These are phyloP conservation scores for Campopleginae sp. DNA, from an alignment of 2,888 invertebrate genomes.

Conservation along the genomic window DNA sequence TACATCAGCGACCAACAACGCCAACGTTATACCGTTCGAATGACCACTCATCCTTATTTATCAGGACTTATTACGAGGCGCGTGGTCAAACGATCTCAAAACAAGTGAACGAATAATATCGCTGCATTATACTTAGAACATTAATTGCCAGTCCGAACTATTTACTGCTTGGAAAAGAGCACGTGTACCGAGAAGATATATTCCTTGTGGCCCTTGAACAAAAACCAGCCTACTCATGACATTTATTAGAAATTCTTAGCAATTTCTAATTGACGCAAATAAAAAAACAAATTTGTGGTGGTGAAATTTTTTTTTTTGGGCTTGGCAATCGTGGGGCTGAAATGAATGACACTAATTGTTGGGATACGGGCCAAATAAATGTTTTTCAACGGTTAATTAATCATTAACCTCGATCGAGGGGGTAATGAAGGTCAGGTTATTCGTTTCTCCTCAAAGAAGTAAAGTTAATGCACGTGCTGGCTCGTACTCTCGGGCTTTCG, in stretches of 20 bases:
- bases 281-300: not conserved
- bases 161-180: not conserved
- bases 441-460: not conserved
- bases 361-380: no score
- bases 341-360: not conserved
- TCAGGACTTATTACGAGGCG: constrained; percentile 4
- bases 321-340: not conserved
- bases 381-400: no score
- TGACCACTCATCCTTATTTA: constrained; percentile 33
- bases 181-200: not conserved
- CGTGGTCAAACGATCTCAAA: not conserved
- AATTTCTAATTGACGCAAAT: not conserved
- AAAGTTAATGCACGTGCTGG: constrained; percentile 10
- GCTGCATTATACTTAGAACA: not conserved
- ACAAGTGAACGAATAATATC: not conserved
- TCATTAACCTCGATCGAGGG: not conserved
- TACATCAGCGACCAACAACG: constrained; percentile 21
- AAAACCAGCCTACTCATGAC: not conserved
- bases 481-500: not conserved
- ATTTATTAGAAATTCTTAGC: not conserved
- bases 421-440: not conserved
- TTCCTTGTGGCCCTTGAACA: not conserved
- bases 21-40: constrained; percentile 48
- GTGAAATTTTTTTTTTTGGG: not conserved
- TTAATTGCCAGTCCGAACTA: not conserved